Evolutionary conservation across 2,888 invertebrate species (phyloP), one percentile per base, ranked within the genome.

Genomic region (Drosophila merina): DNA sequence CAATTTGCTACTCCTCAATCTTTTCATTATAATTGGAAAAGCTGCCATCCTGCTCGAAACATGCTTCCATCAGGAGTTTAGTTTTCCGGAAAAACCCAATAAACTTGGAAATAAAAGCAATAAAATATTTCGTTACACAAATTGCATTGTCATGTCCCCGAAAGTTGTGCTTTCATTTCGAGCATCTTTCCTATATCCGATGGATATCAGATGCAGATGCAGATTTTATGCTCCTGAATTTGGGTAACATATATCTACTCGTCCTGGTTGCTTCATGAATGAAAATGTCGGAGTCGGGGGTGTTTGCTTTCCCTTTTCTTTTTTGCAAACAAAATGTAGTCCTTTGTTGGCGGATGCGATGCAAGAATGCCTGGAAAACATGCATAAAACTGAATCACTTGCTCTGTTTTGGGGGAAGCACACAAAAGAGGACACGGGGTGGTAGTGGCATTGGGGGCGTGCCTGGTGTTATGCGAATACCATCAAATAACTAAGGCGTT

Each of bases 301-400:
- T 25, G 44, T 44, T 44, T 44, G 25, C 44, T 44, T 44, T 10
- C 10, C 20, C 4, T 44, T 44, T 44, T 40, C n/a, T 40, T 40
- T 50, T 51, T 38, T 30, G 33, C 44, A 33, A 36, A 20, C 36
- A 31, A 52, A 52, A 28, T 55, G 71, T 59, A 69, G 73, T 45
- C 68, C 52, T 78, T 81, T 78, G 82, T 75, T 68, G 36, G 57
- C 20, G 51, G 52, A 49, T 50, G 44, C 40, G 57, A 38, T 49
- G 74, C 70, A 59, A 48, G 72, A 78, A 80, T 72, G 80, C 83
- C 63, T 50, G 68, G 52, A 60, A 73, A 82, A 77, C 74, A 74
- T 75, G 77, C 71, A 82, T 68, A 75, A 79, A 79, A 82, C 71
- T 72, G 68, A 82, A 85, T 82, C 85, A 76, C 82, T 76, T 62